phyloP scores from a whole-genome alignment of 2,797 vertebrate genomes.

The Poeciliopsis infans region DNA sequence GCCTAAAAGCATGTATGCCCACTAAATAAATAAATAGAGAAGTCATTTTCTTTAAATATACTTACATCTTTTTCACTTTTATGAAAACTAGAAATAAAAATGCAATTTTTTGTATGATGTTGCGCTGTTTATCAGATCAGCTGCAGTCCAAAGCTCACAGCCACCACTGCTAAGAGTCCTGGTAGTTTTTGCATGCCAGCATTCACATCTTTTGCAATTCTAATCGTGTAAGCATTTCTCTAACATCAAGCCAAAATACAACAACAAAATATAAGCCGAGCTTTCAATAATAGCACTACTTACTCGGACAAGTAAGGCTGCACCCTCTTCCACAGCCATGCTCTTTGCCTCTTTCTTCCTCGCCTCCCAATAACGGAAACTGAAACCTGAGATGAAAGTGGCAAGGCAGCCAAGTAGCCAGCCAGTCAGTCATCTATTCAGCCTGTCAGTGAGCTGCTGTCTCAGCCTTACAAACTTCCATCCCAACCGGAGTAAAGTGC shows the following conservation, averaged over 20 bases:
- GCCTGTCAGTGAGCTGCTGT: slow-evolving; percentile 41
- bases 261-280: slow-evolving; percentile 7
- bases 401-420: slow-evolving; percentile 33
- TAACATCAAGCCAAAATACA: slow-evolving; percentile 7
- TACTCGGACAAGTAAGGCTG: slow-evolving; percentile 65
- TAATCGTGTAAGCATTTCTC: not conserved
- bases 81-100: not conserved
- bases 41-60: not conserved
- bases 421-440: slow-evolving; percentile 31
- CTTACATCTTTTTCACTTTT: not conserved
- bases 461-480: slow-evolving; percentile 48
- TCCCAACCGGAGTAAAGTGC: slow-evolving; percentile 44
- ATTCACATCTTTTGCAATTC: slow-evolving; percentile 3
- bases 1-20: not conserved
- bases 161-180: slow-evolving; percentile 9
- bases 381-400: slow-evolving; percentile 66
- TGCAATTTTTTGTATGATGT: not conserved
- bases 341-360: slow-evolving; percentile 45
- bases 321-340: slow-evolving; percentile 76
- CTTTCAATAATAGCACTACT: slow-evolving; percentile 43
- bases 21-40: not conserved
- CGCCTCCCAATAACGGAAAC: slow-evolving; percentile 45
- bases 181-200: not conserved
- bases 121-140: slow-evolving; percentile 11
- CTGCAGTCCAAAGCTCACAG: slow-evolving; percentile 20